Conservation (phyloP, 2,797 vertebrate genomes). For the Calcarius lapponicus region DNA sequence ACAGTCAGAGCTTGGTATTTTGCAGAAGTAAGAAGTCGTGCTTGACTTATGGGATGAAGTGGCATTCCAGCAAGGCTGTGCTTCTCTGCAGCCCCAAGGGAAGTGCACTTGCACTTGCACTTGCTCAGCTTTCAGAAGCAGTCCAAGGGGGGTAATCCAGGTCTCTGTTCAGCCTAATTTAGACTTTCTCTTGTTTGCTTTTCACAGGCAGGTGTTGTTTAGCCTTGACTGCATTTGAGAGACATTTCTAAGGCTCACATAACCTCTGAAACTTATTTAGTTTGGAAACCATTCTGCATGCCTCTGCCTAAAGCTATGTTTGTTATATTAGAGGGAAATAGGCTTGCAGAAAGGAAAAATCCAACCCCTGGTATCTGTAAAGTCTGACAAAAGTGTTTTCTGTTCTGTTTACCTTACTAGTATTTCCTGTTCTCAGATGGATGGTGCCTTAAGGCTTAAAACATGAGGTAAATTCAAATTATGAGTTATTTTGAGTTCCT, state of each 20-base stretch:
- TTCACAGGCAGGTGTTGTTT: background rate
- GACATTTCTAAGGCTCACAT: background rate
- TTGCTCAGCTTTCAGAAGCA: background rate
- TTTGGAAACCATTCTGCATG: background rate
- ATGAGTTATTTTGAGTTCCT: background rate
- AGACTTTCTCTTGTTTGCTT: background rate
- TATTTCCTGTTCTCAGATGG: background rate
- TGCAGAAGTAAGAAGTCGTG: background rate
- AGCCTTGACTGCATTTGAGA: background rate
- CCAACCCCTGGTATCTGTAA: background rate
- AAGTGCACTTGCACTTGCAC: background rate
- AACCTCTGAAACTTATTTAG: background rate
- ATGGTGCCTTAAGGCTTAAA: background rate
- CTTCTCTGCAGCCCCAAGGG: background rate
- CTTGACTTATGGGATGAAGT: accelerated
- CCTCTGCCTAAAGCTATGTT: background rate
- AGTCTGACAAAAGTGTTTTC: background rate
- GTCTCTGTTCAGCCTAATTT: background rate
- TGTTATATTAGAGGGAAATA: background rate
- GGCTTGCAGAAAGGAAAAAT: background rate
- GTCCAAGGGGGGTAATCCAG: background rate
- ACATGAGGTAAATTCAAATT: background rate
- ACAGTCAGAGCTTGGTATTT: background rate
- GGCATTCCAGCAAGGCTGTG: background rate
- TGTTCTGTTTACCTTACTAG: background rate